Evolutionary conservation across 2,113 vertebrate genomes (phyloP).

Genomic region (Paedocypris sp.): DNA sequence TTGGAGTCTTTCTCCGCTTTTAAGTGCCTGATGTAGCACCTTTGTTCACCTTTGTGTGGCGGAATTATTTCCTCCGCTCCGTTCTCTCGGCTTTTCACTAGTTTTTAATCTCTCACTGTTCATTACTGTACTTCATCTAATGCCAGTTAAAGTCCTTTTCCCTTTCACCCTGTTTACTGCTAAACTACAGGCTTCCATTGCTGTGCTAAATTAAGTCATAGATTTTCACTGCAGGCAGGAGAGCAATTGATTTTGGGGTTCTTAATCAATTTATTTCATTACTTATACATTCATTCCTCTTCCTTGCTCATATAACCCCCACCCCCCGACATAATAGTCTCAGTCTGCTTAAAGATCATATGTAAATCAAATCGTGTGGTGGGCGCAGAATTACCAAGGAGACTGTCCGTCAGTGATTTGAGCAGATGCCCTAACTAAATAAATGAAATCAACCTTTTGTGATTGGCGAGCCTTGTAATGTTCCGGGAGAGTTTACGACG

Average conservation of each 20-base stretch:
- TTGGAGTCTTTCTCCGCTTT: conserved; percentile 37
- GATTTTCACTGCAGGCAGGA: conserved; percentile 75
- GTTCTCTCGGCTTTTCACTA: background rate
- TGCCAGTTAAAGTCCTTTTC: conserved; percentile 75
- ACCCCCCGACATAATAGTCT: conserved; percentile 83
- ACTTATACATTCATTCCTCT: conserved; percentile 77
- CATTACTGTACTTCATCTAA: conserved; percentile 79
- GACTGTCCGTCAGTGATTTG: conserved; percentile 77
- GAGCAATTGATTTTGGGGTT: conserved; percentile 80
- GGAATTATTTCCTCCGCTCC: background rate
- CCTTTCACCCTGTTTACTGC: conserved; percentile 64
- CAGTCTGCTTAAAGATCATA: conserved; percentile 92
- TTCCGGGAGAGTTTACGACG: too few species aligned
- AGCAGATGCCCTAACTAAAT: conserved; percentile 75
- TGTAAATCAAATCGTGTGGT: conserved; percentile 91
- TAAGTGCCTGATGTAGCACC: background rate
- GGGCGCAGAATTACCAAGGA: conserved; percentile 61
- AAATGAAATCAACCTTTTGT: conserved; percentile 64
- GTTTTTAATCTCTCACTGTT: conserved; percentile 32
- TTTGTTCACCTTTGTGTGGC: background rate
- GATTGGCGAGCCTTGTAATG: conserved; percentile 34
- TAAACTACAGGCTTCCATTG: conserved; percentile 71
- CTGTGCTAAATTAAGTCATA: conserved; percentile 84
- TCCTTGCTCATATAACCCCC: conserved; percentile 30
- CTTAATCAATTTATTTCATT: conserved; percentile 93